A percentile compares a stretch with the other conserved stretches of the same genome.
Conservation (phyloP, 92 coral and sea anemone species). For the Micromussa lordhowensis region DNA sequence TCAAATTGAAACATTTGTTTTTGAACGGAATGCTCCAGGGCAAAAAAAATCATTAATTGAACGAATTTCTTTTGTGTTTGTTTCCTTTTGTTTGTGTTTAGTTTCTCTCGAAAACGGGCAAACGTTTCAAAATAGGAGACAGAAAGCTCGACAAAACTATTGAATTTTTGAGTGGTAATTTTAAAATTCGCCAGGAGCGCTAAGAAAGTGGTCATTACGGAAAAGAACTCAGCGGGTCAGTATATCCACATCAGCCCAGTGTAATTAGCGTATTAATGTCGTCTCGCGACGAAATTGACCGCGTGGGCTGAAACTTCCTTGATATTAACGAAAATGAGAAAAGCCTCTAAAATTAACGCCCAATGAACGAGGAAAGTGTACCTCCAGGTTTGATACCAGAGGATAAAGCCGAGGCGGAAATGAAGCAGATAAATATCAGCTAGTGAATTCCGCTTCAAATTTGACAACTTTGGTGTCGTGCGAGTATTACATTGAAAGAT, state of each 20-base stretch:
- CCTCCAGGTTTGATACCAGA: not conserved
- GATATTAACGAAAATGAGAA: not conserved
- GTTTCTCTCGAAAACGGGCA: not conserved
- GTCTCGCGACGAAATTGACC: not conserved
- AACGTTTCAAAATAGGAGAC: not conserved
- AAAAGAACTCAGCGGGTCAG: not conserved
- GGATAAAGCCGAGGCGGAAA: not conserved
- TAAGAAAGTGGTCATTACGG: not conserved
- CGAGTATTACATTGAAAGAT: not conserved
- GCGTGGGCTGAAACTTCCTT: not conserved
- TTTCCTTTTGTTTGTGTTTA: not conserved
- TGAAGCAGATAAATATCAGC: not conserved
- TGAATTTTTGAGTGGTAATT: not conserved
- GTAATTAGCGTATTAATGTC: conserved; percentile 1
- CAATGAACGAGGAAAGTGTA: not conserved
- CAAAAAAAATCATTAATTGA: not conserved
- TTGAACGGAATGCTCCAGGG: not conserved
- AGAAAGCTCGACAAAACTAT: not conserved
- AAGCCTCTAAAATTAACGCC: not conserved
- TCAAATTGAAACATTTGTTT: not conserved
- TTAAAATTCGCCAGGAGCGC: not conserved
- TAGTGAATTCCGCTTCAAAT: not conserved
- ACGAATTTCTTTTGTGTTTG: not conserved
- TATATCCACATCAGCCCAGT: not conserved
- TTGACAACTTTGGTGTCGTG: not conserved